Evolutionary conservation across 2,888 invertebrate genomes (phyloP), one percentile per base, ranked within the genome.

Genomic region (Apodemia zela): DNA sequence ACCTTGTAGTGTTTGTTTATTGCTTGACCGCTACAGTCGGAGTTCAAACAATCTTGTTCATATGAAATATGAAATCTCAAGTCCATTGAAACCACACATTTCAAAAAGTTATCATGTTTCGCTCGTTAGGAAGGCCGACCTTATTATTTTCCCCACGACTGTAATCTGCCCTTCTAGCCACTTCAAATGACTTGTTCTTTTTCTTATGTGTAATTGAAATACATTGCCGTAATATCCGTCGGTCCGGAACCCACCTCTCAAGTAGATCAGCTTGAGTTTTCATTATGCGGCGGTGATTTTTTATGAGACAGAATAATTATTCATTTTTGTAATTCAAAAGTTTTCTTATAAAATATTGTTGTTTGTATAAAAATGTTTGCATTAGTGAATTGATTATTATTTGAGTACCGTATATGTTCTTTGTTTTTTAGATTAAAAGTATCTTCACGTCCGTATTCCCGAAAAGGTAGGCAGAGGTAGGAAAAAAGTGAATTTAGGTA

Each of bases 141-240:
- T 89, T 89, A 87, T 87, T 89, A 87, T 89, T 87, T 89, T 81
- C 82, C 80, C 76, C 81, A 73, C 80, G 85, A 82, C 86, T 86
- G 87, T 87, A 89, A 90, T 89, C 88, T 42, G 42, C 42, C 42
- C 42, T 42, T 42, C 42, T 42, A 42, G 89, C 89, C 87, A 88
- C 89, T 89, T 87, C 85, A 88, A 87, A 89, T 85, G 88, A 89
- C 89, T 91, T 88, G 89, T 85, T 89, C 89, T 91, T 90, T 90
- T 90, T 90, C 90, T 89, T 88, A 88, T 85, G 84, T 89, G 90
- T 91, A 91, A 91, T 91, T 91, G 90, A 91, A 89, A 91, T 91
- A 89, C 89, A 91, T 91, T 91, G 89, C 89, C 84, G 85, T 89
- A 90, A 90, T 91, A 90, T 90, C 89, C 89, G 84, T 77, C 81